These are phyloP conservation scores for Vulpes ferrilata DNA, from an alignment of 2,113 vertebrate species.

Conservation along the genomic window DNA sequence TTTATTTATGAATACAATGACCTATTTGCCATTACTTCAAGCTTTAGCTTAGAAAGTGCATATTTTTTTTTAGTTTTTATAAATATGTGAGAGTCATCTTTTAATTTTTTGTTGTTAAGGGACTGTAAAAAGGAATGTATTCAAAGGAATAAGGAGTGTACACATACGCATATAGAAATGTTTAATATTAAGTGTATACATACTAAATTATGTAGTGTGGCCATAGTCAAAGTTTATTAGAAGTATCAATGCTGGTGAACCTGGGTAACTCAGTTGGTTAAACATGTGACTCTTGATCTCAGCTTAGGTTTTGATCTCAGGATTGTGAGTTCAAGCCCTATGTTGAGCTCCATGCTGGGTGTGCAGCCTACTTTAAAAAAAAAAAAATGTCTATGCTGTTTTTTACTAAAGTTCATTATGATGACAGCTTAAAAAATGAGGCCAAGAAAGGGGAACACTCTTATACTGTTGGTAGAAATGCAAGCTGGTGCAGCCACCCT, in stretches of 20 bases:
- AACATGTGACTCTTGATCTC: background rate
- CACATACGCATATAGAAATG: background rate
- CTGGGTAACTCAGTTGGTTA: background rate
- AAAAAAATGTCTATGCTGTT: background rate
- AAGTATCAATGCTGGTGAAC: background rate
- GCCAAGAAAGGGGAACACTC: no score
- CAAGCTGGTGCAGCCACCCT: no score
- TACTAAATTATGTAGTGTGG: background rate
- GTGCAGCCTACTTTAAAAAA: background rate
- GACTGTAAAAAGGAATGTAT: background rate
- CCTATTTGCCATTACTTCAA: slow-evolving; percentile 32
- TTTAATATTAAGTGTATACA: background rate
- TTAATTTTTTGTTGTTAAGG: background rate
- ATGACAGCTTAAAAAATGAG: slow-evolving; percentile 5
- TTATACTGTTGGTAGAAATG: no score
- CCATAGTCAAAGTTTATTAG: background rate
- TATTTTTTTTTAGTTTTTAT: slow-evolving; percentile 58
- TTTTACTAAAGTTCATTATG: background rate
- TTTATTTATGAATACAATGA: background rate
- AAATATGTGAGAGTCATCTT: background rate
- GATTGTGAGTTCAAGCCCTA: background rate
- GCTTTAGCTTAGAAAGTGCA: slow-evolving; percentile 8
- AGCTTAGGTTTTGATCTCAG: background rate
- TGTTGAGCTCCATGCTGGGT: background rate
- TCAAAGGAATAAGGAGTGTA: background rate